Base-by-base conservation (phyloP, 2,888 invertebrate species). In the Idaea aversata region DNA sequence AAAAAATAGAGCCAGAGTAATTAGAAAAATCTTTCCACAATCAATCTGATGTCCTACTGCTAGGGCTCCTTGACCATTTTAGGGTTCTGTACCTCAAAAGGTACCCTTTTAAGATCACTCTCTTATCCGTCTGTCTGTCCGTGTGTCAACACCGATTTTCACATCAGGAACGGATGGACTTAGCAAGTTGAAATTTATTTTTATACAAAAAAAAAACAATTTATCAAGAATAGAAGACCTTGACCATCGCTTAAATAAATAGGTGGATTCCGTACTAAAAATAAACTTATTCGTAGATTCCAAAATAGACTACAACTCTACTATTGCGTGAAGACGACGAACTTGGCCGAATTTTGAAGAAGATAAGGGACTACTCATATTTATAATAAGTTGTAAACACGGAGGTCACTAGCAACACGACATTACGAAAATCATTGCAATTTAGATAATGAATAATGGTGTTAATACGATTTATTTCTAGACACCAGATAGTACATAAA, bases 321-420 rank as follows among this genome's bases (percentile, higher is more conserved):
- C n/a, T 59, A 62, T 36, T 57, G 16, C 35, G 38, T 47, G 34
- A 63, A 13, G 38, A 63, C 62, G 63, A 61, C 62, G 67, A 69
- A 69, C 69, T 69, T 67, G 69, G 65, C 69, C 69, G 62, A 64
- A 57, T 65, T 69, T 67, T 62, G 34, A 62, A 62, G 69, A 65
- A 7, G 59, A 59, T 59, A 59, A 59, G 16, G 47, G 7, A 13
- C 47, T 10, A 66, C 10, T 61, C 65, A 62, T 67, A 61, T 59
- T 61, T n/a, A 59, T 57, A 66, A 58, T 57, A 63, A 62, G 64
- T 67, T 65, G 65, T 69, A 69, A 69, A 69, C 65, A 67, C 63
- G 15, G 65, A 63, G 67, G 70, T 70, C 70, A 70, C 34, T 62
- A 61, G 35, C 57, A 65, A 25, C 25, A 25, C 62, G 59, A 47